Percentiles rank a stretch among this genome's conserved stretches.
These are phyloP conservation scores for Furnarius figulus DNA, from an alignment of 2,113 vertebrate genomes.

Conservation along the genomic window DNA sequence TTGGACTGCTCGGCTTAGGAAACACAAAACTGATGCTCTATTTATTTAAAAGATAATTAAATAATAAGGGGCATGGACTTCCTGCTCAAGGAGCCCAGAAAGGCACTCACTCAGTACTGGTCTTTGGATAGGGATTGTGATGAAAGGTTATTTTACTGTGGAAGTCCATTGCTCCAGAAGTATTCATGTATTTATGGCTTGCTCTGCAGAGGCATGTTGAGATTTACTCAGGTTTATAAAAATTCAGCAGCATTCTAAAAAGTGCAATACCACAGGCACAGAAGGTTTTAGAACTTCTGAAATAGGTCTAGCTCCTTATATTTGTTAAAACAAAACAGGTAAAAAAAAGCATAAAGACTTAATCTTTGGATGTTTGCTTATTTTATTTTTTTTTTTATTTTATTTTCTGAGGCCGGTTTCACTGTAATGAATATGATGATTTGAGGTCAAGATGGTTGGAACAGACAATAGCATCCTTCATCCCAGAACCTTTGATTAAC, in stretches of 20 bases:
- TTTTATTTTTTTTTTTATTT: too few relatives aligned
- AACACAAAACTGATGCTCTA: not conserved
- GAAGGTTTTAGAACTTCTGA: not conserved
- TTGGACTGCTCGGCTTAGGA: not conserved
- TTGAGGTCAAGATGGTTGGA: constrained; percentile 77
- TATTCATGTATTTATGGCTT: not conserved
- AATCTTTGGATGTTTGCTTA: not conserved
- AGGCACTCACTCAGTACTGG: not conserved
- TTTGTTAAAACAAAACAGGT: not conserved
- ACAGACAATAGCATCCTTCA: constrained; percentile 90
- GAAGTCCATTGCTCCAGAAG: not conserved
- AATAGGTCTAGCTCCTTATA: not conserved
- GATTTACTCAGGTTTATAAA: not conserved
- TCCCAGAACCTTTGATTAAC: constrained; percentile 76
- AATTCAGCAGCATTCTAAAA: not conserved
- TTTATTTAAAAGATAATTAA: not conserved
- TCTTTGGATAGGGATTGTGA: not conserved
- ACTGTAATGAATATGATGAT: constrained; percentile 87
- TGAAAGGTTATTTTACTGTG: not conserved
- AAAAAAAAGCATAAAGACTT: not conserved
- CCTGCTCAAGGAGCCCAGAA: not conserved
- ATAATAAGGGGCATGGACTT: not conserved
- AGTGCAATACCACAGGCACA: not conserved
- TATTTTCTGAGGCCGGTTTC: constrained; percentile 78
- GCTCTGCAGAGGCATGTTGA: not conserved